A percentile compares a stretch with the other conserved stretches of the same genome.
These are phyloP conservation scores for Liopterus haemorrhoidalis DNA, from an alignment of 2,888 invertebrate genomes.

Conservation along the genomic window DNA sequence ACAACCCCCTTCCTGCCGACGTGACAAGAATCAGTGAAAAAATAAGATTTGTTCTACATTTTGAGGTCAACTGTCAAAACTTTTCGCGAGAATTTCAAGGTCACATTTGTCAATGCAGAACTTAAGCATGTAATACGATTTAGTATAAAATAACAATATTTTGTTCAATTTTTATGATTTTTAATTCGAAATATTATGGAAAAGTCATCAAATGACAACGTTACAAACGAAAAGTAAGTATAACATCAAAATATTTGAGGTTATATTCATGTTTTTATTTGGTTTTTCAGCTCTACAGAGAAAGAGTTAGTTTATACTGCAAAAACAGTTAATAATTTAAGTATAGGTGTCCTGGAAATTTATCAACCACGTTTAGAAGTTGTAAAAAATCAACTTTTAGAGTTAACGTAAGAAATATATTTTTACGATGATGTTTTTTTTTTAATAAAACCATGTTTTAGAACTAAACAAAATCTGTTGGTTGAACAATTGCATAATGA, in stretches of 20 bases:
- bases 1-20: too few relatives aligned
- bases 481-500: conserved; percentile 43
- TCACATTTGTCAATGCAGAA: too few relatives aligned
- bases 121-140: too few relatives aligned
- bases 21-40: too few relatives aligned
- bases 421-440: conserved; percentile 2
- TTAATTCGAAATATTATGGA: too few relatives aligned
- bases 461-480: conserved; percentile 36
- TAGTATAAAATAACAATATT: too few relatives aligned
- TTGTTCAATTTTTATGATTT: too few relatives aligned
- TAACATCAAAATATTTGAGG: conserved; percentile 5
- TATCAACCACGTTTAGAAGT: conserved; percentile 42
- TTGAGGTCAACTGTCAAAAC: too few relatives aligned
- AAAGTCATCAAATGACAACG: conserved; percentile 7
- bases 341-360: conserved; percentile 40
- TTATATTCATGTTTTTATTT: too few relatives aligned
- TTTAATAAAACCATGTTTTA: conserved; percentile 22
- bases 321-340: conserved; percentile 36
- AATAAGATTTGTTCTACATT: too few relatives aligned
- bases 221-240: conserved; percentile 2
- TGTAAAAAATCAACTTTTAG: conserved; percentile 42
- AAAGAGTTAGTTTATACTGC: conserved; percentile 15
- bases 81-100: too few relatives aligned
- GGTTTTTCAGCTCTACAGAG: too few relatives aligned
- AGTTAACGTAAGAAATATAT: conserved; percentile 42